Percentiles rank a stretch among this genome's conserved stretches.
Evolutionary conservation across 2,888 invertebrate species (phyloP).

Genomic region (Cosmia trapezina): DNA sequence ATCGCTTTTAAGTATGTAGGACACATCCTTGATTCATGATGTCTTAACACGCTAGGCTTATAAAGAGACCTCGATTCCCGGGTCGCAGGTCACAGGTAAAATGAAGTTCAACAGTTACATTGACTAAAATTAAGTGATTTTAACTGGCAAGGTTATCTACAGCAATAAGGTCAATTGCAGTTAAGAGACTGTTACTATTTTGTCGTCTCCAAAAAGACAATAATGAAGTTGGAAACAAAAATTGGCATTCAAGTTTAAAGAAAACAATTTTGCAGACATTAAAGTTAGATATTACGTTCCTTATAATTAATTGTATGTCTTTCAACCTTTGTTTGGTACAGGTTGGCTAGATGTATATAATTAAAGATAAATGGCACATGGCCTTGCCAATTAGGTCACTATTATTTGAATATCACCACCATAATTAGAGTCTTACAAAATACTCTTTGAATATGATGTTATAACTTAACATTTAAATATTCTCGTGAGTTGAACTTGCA

Average conservation of each 20-base stretch:
- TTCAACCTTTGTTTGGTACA: neutral
- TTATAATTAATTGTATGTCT: constrained; percentile 2
- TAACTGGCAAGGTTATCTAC: constrained; percentile 68
- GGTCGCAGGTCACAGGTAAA: constrained; percentile 53
- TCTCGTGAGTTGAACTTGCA: constrained; percentile 65
- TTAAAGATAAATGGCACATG: constrained; percentile 12
- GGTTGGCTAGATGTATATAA: neutral
- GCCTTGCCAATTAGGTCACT: constrained; percentile 29
- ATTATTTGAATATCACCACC: constrained; percentile 26
- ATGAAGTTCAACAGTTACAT: constrained; percentile 61
- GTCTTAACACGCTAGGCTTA: constrained; percentile 23
- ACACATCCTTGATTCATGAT: constrained; percentile 22
- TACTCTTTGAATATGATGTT: constrained; percentile 30
- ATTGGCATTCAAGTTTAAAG: constrained; percentile 18
- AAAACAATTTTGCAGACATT: constrained; percentile 16
- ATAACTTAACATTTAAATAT: constrained; percentile 56
- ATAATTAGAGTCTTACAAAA: constrained; percentile 19
- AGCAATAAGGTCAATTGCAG: constrained; percentile 69
- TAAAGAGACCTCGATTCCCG: constrained; percentile 15
- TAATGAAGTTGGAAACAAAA: constrained; percentile 9
- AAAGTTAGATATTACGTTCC: constrained; percentile 15
- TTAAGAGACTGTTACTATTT: constrained; percentile 46
- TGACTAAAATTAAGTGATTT: constrained; percentile 66
- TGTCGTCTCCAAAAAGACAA: constrained; percentile 36
- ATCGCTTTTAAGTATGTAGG: constrained; percentile 27